Evolutionary conservation across 2,888 invertebrate genomes (phyloP), one percentile per base, ranked within the genome.

Genomic region (Synanthedon tipuliformis): DNA sequence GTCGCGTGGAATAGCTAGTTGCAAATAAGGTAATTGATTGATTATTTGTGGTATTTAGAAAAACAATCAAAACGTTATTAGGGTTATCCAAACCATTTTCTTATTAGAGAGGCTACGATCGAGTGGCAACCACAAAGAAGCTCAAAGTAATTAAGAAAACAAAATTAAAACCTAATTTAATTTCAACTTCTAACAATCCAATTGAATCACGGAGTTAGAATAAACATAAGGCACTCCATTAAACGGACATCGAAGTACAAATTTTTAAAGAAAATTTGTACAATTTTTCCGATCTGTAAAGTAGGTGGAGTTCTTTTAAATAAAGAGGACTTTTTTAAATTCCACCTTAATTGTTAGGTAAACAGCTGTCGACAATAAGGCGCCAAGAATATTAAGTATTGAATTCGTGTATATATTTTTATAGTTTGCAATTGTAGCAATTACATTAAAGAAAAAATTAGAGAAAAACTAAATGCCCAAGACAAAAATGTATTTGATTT

Each of bases 341-440:
- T 80, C 74, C 59, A 69, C 74, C 82, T 80, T 86, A 85, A 86
- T 86, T 86, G 85, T 81, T 83, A 70, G 71, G 62, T 52, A 60
- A 67, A 60, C 53, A 41, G 59, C 51, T 50, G 56, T 62, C 59
- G 51, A 56, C 71, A 41, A 62, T 55, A 81, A 51, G n/a, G 62
- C 50, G 52, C 45, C 73, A 80, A 54, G 64, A 45, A 45, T 8
- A 45, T 13, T 13, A 45, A 45, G 45, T 12, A 13, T 45, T 12
- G 8, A 34, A 10, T n/a, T n/a, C n/a, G n/a, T n/a, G n/a, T n/a
- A n/a, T n/a, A n/a, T n/a, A n/a, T n/a, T n/a, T n/a, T n/a, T n/a
- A n/a, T n/a, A n/a, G n/a, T n/a, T n/a, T n/a, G n/a, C n/a, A n/a
- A n/a, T n/a, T n/a, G n/a, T n/a, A n/a, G n/a, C n/a, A n/a, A n/a